Base-by-base conservation (phyloP, 2,797 vertebrate genomes). In the Platyrinchus mystaceus region DNA sequence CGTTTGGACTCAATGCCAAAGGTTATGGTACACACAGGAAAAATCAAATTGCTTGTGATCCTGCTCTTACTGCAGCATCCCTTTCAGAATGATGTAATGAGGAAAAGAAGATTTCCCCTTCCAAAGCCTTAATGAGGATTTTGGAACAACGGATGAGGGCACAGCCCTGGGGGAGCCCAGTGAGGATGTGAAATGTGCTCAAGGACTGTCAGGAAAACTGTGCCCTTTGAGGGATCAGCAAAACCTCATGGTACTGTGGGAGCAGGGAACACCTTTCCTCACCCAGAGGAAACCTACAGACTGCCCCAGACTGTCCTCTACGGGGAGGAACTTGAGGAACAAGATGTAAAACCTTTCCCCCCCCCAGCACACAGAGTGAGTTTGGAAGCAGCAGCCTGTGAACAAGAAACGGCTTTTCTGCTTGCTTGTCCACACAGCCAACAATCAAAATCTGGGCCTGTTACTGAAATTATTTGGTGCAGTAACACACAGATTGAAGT, bases 11-110 rank as follows among this genome's bases (percentile, higher is more conserved):
- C 66, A 64, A 49, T 59, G 89, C 62, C 94, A 96, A 75, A 91
- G 86, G 84, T 79, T 79, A 32, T 41, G 60, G 80, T 43, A 52
- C 58, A 90, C 58, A 77, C 55, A 70, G 82, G 67, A 87, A 92
- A 94, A 94, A 90, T 37, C 63, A 80, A 84, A 89, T 67, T 92
- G 9, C 60, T 56, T 41, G 14, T 85, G 52, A 79, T 94, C 66
- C 63, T 75, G 20, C 43, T 91, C 79, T 84, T 53, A 12, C 34
- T 53, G 49, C 71, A 92, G 41, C 63, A 78, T 68, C 92, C 36
- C 32, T 69, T 80, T 78, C 0, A 0, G 53, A 55, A 87, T 84
- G 79, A 66, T 36, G 55, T 86, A 23, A 90, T 12, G 13, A 76
- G 74, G 70, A 69, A 90, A 81, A 64, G 53, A 77, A 64, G 52